phyloP scores from a whole-genome alignment of 2,888 invertebrate species.

The Clanis bilineata region DNA sequence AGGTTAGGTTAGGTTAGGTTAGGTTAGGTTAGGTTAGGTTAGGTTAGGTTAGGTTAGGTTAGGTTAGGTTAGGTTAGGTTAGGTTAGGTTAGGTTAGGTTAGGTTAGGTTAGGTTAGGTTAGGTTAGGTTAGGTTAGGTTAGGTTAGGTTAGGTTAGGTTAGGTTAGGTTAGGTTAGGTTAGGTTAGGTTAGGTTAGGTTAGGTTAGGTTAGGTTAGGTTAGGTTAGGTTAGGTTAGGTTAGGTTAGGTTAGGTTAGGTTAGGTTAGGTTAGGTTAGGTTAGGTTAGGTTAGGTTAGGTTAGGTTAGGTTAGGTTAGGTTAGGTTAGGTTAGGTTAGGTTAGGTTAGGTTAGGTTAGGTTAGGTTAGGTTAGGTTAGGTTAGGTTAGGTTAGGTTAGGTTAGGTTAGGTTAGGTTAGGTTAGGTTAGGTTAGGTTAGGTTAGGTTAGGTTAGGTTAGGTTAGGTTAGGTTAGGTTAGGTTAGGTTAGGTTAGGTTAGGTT shows the following conservation, averaged over 20 bases:
- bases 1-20: neutral
- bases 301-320: neutral
- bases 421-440: neutral
- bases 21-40: neutral
- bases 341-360: neutral
- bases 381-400: neutral
- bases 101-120: neutral
- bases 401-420: neutral
- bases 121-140: neutral
- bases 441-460: neutral
- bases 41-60: neutral
- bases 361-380: neutral
- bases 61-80: neutral
- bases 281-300: neutral
- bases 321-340: neutral
- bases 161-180: neutral
- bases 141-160: neutral
- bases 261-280: neutral
- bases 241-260: neutral
- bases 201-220: neutral
- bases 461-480: neutral
- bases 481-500: neutral
- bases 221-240: neutral
- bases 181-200: neutral
- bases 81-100: neutral